These are phyloP conservation scores for Acronicta leporina DNA, from an alignment of 2,888 invertebrate genomes.

Conservation along the genomic window DNA sequence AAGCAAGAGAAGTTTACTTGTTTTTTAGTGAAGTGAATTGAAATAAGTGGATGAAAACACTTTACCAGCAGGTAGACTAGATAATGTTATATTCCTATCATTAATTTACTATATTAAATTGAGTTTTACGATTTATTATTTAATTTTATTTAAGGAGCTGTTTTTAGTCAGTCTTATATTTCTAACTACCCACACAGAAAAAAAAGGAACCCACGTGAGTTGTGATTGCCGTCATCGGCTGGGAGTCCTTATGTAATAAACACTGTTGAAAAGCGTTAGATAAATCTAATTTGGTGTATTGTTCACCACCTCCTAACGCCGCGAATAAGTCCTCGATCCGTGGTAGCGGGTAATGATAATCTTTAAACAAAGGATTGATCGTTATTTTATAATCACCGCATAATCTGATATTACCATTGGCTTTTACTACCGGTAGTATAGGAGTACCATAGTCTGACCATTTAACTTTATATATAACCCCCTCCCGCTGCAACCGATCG, in stretches of 20 bases:
- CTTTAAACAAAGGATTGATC: background rate
- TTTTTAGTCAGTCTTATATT: no score
- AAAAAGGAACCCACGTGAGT: no score
- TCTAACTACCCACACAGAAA: no score
- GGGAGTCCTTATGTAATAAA: background rate
- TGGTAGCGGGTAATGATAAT: background rate
- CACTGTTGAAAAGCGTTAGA: background rate
- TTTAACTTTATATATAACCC: constrained; percentile 11
- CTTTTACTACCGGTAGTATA: constrained; percentile 1
- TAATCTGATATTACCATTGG: constrained; percentile 8
- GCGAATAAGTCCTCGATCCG: background rate
- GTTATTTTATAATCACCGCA: constrained; percentile 9
- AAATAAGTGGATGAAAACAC: no score
- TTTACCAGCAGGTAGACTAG: no score
- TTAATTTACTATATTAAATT: no score
- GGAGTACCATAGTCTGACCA: no score
- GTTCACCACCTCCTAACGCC: background rate
- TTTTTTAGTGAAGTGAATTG: no score
- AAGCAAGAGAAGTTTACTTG: no score
- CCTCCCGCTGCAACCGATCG: constrained; percentile 13
- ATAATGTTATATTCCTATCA: no score
- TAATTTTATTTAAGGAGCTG: no score
- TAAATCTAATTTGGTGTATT: background rate
- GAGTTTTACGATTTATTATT: no score
- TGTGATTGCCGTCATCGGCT: constrained; percentile 8